Evolutionary conservation across 2,888 invertebrate species (phyloP), one percentile per base, ranked within the genome.

Genomic region (Tanypteryx hageni): DNA sequence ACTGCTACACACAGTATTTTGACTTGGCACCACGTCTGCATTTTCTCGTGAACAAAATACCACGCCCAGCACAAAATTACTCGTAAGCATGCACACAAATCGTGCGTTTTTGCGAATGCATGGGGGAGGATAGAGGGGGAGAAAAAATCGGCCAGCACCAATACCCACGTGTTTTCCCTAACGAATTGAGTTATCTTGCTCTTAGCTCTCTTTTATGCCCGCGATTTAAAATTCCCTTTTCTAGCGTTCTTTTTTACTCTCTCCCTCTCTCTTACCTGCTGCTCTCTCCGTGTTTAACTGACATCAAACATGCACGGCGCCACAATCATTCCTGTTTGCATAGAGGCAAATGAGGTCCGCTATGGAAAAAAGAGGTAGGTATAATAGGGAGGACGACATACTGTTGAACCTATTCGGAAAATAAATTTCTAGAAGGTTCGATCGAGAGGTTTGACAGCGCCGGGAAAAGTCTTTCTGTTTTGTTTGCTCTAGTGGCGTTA

Each of bases 131-230:
- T 1, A 44, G 3, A 22, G 22, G 4, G 27, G 22, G n/a, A 27
- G 22, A 76, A 76, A 76, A 76, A 76, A 27, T 27, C 76, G 0
- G 76, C 76, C 76, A 22, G 13, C 76, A 27, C 76, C 76, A 76
- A 27, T 22, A 14, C 22, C 27, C 44, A 27, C 76, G 22, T 76
- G 76, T 76, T 76, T 76, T n/a, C 76, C 22, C 76, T 76, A 76
- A 76, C 76, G 22, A 76, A 76, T 76, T 27, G 76, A 76, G 76
- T 76, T 22, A 76, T 76, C 76, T 76, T 76, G 11, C 76, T 68
- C 68, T 18, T n/a, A n/a, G 8, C 64, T 8, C 10, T n/a, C 18
- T 16, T n/a, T n/a, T 64, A 13, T 27, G 22, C 27, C 22, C 76
- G 76, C 27, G 76, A 76, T 76, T 76, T 76, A 22, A 76, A 76